Percentiles rank a stretch among this genome's conserved stretches.
phyloP scores from a whole-genome alignment of 2,888 invertebrate species.

The Clepsis dumicolana region DNA sequence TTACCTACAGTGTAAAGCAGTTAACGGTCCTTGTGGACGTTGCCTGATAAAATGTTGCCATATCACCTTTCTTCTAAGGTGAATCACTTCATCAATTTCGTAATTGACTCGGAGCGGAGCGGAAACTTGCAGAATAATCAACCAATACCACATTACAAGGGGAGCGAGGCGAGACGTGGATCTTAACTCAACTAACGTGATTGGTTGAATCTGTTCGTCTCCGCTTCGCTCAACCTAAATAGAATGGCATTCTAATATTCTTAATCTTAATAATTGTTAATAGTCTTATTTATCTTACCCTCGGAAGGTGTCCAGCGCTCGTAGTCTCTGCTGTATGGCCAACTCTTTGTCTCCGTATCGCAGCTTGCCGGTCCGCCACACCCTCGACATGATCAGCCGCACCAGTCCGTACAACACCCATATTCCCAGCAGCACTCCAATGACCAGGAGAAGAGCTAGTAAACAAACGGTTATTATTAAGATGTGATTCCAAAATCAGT shows the following conservation, averaged over 20 bases:
- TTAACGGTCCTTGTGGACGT: background rate
- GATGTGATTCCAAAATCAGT: slow-evolving; percentile 51
- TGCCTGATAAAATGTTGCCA: background rate
- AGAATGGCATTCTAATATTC: too few relatives aligned
- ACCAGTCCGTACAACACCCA: slow-evolving; percentile 75
- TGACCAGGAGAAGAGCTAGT: slow-evolving; percentile 71
- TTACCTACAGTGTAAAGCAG: too few relatives aligned
- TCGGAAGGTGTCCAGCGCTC: slow-evolving; percentile 92
- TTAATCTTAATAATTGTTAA: too few relatives aligned
- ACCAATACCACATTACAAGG: too few relatives aligned
- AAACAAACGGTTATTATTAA: slow-evolving; percentile 24
- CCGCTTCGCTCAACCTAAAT: too few relatives aligned
- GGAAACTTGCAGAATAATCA: too few relatives aligned
- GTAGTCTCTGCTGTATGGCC: slow-evolving; percentile 76
- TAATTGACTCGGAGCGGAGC: too few relatives aligned
- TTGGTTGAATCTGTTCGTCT: too few relatives aligned
- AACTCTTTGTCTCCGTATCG: slow-evolving; percentile 81
- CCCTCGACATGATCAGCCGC: slow-evolving; percentile 74
- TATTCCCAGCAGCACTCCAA: slow-evolving; percentile 65
- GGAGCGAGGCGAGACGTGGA: too few relatives aligned
- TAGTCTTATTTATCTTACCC: slow-evolving; percentile 86
- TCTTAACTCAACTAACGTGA: too few relatives aligned
- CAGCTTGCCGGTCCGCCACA: slow-evolving; percentile 75
- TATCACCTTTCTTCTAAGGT: background rate
- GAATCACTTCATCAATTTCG: background rate